Evolutionary conservation across 1,140 invertebrate species (phyloP).

Genomic region (Temnothorax longispinosus): DNA sequence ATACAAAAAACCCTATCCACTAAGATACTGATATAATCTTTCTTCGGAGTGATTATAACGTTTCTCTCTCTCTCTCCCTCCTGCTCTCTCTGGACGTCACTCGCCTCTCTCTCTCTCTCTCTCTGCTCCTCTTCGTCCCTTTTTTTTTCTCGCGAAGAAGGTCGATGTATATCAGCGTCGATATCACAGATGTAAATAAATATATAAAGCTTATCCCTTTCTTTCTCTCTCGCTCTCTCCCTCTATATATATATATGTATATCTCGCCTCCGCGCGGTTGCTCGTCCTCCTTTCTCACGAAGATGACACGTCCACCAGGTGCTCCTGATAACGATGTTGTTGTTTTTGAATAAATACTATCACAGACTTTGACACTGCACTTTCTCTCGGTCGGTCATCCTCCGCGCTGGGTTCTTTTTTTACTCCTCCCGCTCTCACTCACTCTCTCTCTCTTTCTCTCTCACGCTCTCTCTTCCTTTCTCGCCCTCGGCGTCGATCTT

Average conservation of each 20-base stretch:
- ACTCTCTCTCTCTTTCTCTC: constrained; percentile 3
- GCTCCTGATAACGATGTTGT: constrained; percentile 52
- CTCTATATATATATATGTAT: constrained; percentile 7
- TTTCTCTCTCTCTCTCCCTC: constrained; percentile 6
- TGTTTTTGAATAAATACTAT: constrained; percentile 84
- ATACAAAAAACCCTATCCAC: constrained; percentile 84
- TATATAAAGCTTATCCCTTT: constrained; percentile 79
- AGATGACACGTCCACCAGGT: constrained; percentile 54
- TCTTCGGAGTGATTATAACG: constrained; percentile 26
- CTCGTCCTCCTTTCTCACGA: constrained; percentile 29
- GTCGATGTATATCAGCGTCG: constrained; percentile 76
- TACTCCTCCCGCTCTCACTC: not conserved
- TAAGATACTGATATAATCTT: constrained; percentile 79
- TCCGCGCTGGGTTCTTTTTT: constrained; percentile 21
- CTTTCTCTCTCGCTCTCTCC: not conserved
- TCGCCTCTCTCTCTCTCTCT: constrained; percentile 1
- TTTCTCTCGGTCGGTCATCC: constrained; percentile 56
- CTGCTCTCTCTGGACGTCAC: not conserved
- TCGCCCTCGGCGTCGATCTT: constrained; percentile 23
- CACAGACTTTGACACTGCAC: constrained; percentile 83
- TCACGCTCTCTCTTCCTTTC: constrained; percentile 1
- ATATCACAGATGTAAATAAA: constrained; percentile 79
- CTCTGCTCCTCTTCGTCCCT: not conserved
- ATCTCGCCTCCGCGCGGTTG: constrained; percentile 13
- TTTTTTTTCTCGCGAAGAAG: constrained; percentile 41